These are phyloP conservation scores for Nerophis lumbriciformis DNA, from an alignment of 2,113 vertebrate genomes.

Conservation along the genomic window DNA sequence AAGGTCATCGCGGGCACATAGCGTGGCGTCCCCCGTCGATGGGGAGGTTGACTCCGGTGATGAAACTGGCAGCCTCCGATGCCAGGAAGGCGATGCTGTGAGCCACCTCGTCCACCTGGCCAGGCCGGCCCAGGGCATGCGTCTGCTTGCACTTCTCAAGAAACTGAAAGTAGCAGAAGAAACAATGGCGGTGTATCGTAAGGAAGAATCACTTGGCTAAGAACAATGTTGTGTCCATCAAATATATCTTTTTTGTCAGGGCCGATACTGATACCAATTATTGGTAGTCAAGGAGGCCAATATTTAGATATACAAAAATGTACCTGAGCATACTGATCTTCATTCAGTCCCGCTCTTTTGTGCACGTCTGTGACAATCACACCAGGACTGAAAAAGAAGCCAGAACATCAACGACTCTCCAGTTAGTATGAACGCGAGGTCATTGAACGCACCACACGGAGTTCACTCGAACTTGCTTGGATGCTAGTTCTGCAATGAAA, in stretches of 20 bases:
- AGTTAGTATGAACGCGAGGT: not conserved
- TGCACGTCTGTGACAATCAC: constrained; percentile 77
- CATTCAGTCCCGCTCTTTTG: constrained; percentile 73
- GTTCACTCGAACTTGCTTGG: constrained; percentile 76
- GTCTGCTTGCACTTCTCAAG: constrained; percentile 70
- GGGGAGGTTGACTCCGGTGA: constrained; percentile 76
- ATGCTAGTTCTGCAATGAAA: constrained; percentile 68
- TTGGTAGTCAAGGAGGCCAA: too few relatives aligned
- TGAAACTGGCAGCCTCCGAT: constrained; percentile 77
- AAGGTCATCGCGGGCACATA: constrained; percentile 72
- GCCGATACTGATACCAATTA: too few relatives aligned
- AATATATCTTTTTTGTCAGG: too few relatives aligned
- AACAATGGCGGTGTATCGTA: not conserved
- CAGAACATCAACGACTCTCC: not conserved
- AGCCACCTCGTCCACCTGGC: constrained; percentile 76
- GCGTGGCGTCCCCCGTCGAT: constrained; percentile 77
- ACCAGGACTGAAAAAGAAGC: constrained; percentile 63
- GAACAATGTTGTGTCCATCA: too few relatives aligned
- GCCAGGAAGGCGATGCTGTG: constrained; percentile 77
- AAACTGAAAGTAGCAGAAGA: constrained; percentile 39
- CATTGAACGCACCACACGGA: constrained; percentile 60
- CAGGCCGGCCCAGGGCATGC: constrained; percentile 74
- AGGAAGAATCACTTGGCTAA: too few relatives aligned
- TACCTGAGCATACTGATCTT: constrained; percentile 72
- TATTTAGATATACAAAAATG: too few relatives aligned